phyloP scores from a whole-genome alignment of 30 jellyfish, hydroid and myxozoan genomes.

The Cassiopea andromeda region DNA sequence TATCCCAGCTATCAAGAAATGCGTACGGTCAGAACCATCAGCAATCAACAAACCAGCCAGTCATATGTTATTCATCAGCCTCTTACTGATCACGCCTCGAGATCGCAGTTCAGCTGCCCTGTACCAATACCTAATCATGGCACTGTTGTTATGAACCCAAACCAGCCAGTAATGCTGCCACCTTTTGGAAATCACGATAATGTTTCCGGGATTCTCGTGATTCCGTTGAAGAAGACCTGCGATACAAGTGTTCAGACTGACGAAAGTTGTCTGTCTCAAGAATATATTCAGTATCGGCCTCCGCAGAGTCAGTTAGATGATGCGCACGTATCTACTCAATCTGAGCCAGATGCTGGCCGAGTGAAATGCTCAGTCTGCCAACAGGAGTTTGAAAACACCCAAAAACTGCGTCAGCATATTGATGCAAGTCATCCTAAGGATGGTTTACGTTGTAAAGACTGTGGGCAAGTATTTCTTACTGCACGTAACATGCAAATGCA shows the following conservation, averaged over 20 bases:
- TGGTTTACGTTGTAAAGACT: conserved; percentile 71
- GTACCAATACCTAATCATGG: conserved; percentile 72
- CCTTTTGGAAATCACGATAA: conserved; percentile 50
- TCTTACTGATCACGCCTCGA: conserved; percentile 15
- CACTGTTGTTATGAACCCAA: conserved; percentile 59
- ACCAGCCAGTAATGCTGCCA: conserved; percentile 66
- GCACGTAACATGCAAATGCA: conserved; percentile 82
- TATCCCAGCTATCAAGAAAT: conserved; percentile 60
- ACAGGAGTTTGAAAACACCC: conserved; percentile 62
- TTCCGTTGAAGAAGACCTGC: conserved; percentile 82
- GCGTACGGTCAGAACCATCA: conserved; percentile 9
- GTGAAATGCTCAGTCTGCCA: conserved; percentile 70
- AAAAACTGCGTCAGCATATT: conserved; percentile 50
- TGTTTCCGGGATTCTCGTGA: conserved; percentile 76
- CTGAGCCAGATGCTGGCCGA: neutral
- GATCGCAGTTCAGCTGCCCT: conserved; percentile 43
- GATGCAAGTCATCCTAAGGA: conserved; percentile 40
- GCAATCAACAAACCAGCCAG: conserved; percentile 20
- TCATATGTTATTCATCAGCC: conserved; percentile 13
- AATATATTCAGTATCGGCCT: conserved; percentile 49
- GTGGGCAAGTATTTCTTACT: conserved; percentile 74
- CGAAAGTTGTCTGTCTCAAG: conserved; percentile 62
- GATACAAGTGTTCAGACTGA: conserved; percentile 85
- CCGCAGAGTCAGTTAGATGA: conserved; percentile 18
- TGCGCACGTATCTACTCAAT: conserved; percentile 2